Percentiles rank a stretch among this genome's conserved stretches.
Conservation (phyloP, 1,140 invertebrate genomes). For the Drosophila murphyi region DNA sequence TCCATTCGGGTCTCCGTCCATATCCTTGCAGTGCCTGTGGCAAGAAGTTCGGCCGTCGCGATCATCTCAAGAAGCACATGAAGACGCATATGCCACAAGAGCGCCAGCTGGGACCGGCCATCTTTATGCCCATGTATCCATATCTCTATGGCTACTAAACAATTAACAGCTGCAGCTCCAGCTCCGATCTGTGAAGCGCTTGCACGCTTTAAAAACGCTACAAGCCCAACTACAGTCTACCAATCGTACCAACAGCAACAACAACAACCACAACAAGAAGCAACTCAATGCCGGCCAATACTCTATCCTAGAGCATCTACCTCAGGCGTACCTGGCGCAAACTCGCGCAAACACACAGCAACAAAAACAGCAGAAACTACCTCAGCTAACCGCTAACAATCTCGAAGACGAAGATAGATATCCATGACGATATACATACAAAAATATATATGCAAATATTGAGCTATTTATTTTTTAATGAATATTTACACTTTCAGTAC, state of each 20-base stretch:
- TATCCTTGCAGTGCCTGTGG: constrained; percentile 92
- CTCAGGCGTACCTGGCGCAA: constrained; percentile 77
- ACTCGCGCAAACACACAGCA: constrained; percentile 43
- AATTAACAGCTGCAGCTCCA: constrained; percentile 30
- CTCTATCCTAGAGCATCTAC: constrained; percentile 51
- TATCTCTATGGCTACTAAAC: constrained; percentile 80
- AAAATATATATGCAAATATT: constrained; percentile 72
- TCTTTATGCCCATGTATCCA: constrained; percentile 84
- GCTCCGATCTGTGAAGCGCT: constrained; percentile 69
- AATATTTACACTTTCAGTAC: constrained; percentile 74
- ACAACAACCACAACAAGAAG: constrained; percentile 7
- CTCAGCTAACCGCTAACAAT: constrained; percentile 17
- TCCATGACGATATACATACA: constrained; percentile 27
- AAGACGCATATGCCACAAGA: constrained; percentile 84
- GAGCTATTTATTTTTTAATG: constrained; percentile 77
- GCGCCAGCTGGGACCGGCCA: constrained; percentile 71
- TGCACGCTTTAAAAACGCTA: constrained; percentile 73
- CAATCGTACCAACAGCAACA: neutral
- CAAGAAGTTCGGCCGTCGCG: constrained; percentile 95
- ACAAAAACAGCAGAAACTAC: constrained; percentile 33
- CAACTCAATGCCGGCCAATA: constrained; percentile 59
- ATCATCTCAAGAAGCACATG: constrained; percentile 93
- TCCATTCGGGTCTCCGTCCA: constrained; percentile 93
- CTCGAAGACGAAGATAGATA: constrained; percentile 16
- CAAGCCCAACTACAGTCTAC: constrained; percentile 9